Conservation (phyloP, 2,797 vertebrate species). For the Sebastes iracundus region DNA sequence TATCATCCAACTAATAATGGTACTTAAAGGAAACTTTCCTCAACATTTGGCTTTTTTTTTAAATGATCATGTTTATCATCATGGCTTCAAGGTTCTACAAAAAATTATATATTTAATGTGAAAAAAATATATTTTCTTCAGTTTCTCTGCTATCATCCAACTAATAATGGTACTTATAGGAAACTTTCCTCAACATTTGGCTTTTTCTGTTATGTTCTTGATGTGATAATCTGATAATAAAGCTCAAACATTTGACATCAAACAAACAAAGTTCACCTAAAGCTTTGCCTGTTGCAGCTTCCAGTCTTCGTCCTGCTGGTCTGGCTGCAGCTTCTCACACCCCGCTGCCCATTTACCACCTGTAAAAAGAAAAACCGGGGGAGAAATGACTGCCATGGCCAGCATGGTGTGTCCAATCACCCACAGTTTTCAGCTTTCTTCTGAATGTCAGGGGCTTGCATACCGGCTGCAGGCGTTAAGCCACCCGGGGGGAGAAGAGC, state of each 20-base stretch:
- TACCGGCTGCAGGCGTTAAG: conserved; percentile 25
- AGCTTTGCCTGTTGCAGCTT: background rate
- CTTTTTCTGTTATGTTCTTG: background rate
- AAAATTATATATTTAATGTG: background rate
- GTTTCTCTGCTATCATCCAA: background rate
- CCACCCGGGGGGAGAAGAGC: background rate
- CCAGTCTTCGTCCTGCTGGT: background rate
- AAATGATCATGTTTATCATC: background rate
- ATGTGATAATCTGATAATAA: background rate
- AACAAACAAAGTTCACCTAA: background rate
- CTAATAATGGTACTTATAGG: background rate
- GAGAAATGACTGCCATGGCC: background rate
- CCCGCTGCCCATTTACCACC: conserved; percentile 11
- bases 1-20: too few species aligned
- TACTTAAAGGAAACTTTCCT: too few species aligned
- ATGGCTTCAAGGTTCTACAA: background rate
- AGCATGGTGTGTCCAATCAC: conserved; percentile 7
- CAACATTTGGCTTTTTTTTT: background rate
- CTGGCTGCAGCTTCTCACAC: background rate
- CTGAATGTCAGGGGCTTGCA: conserved; percentile 44
- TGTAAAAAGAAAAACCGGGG: background rate
- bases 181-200: background rate
- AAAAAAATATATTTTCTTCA: background rate
- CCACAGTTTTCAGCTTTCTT: conserved; percentile 36
- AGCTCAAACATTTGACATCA: background rate